Evolutionary conservation across 1,140 invertebrate genomes (phyloP), one percentile per base, ranked within the genome.

Genomic region (Limonius californicus): DNA sequence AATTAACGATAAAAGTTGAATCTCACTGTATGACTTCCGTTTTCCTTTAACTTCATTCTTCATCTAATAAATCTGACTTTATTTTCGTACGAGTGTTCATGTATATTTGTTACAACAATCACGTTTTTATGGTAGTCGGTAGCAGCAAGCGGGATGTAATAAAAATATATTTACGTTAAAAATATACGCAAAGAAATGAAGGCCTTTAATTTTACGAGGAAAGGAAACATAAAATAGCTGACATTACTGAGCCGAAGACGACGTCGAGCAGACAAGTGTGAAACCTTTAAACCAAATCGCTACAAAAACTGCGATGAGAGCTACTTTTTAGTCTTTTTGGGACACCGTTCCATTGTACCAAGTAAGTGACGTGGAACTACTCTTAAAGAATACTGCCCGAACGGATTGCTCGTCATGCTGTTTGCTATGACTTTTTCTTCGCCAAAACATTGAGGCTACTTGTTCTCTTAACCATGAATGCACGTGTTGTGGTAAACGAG

Each of bases 211-310:
- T 27, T 27, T 27, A 27, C 23, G 23, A 27, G 23, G 23, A 27
- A 27, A 39, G 35, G 35, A 39, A 39, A 14, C 35, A 39, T 39
- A 12, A 39, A 39, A 39, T 9, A 39, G n/a, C 35, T 27, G 35
- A 39, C 35, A 39, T 39, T 12, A 39, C 35, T 14, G n/a, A 39
- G n/a, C n/a, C 35, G n/a, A 39, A 39, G 35, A 39, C 35, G n/a
- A 39, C 35, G 35, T 39, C 8, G n/a, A 39, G 35, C 35, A 39
- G 35, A 39, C 35, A 39, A 39, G 35, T 39, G 35, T 39, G 35
- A 39, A 39, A 39, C n/a, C n/a, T 39, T 39, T 39, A 39, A 39
- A 39, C 35, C 35, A 39, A 39, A 39, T 39, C 35, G 35, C n/a
- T 11, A 14, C n/a, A 39, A 39, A 39, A 39, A 39, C 35, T 39